These are phyloP conservation scores for Carpatolechia fugitivella DNA, from an alignment of 2,888 invertebrate genomes.

Conservation along the genomic window DNA sequence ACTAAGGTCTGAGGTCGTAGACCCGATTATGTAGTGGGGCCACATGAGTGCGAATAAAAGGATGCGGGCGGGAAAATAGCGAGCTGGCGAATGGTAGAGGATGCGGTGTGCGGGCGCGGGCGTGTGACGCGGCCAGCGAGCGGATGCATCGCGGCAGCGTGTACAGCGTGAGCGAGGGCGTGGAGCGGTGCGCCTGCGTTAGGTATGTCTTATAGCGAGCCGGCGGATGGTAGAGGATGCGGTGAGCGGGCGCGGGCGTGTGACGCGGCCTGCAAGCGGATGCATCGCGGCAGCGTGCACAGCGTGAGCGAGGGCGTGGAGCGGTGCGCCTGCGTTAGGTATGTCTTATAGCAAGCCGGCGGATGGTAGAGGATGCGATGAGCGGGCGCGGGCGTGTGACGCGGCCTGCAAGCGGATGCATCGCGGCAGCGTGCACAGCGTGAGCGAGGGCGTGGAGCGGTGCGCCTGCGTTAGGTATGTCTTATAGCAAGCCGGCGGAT, in stretches of 20 bases:
- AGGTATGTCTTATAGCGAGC: slow-evolving; percentile 40
- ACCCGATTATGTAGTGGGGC: slow-evolving; percentile 24
- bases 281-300: slow-evolving; percentile 74
- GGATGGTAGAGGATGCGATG: slow-evolving; percentile 36
- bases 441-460: slow-evolving; percentile 75
- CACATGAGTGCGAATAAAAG: slow-evolving; percentile 14
- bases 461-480: slow-evolving; percentile 65
- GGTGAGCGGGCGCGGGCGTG: slow-evolving; percentile 41
- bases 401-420: slow-evolving; percentile 60
- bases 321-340: slow-evolving; percentile 72
- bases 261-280: slow-evolving; percentile 58
- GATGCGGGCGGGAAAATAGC: slow-evolving; percentile 27
- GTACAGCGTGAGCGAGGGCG: slow-evolving; percentile 72
- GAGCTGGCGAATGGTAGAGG: slow-evolving; percentile 20
- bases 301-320: slow-evolving; percentile 75
- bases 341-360: slow-evolving; percentile 13
- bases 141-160: slow-evolving; percentile 75
- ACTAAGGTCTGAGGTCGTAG: background rate
- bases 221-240: slow-evolving; percentile 32
- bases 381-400: slow-evolving; percentile 50
- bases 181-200: slow-evolving; percentile 72
- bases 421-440: slow-evolving; percentile 73
- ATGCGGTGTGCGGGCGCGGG: slow-evolving; percentile 41
- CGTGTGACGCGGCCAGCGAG: slow-evolving; percentile 53
- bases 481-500: slow-evolving; percentile 10